Evolutionary conservation across 2,797 vertebrate genomes (phyloP), one percentile per base, ranked within the genome.

Genomic region (Muscicapa comitata): DNA sequence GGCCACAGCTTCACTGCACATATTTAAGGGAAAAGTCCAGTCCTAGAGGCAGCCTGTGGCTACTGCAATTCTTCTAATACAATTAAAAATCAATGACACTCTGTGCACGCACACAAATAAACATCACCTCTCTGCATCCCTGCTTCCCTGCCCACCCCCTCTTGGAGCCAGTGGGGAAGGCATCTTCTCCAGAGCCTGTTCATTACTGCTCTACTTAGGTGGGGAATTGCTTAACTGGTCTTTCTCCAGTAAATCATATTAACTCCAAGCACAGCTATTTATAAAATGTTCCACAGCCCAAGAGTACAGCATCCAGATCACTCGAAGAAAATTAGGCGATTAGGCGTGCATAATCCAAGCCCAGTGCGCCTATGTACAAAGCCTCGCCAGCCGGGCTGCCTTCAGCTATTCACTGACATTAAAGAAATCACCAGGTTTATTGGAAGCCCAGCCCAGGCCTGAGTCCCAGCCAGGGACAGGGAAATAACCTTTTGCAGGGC

Each of bases 201-300:
- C 96, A 93, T 97, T 95, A 93, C 93, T 63, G 77, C 86, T 93
- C 94, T 92, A 88, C 95, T 96, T 87, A 95, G 91, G 89, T 90
- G 95, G 96, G 93, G 96, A 94, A 95, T 96, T 91, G 95, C 93
- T 94, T 95, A 95, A 89, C 95, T 77, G 86, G 83, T 89, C 93
- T 95, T 96, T 94, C 96, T 95, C 86, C 94, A 87, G 95, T 95
- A 95, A 97, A 97, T 93, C 96, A 94, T 90, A 95, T 93, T 90
- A 94, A 95, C 94, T 94, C 95, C 95, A 82, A 92, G 95, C 96
- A 87, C 95, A 87, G 94, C 94, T 96, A 93, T 95, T 97, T 95
- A 94, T 96, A 92, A 95, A 92, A 92, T 93, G 94, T 93, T 93
- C 92, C 90, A 63, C 94, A 94, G 90, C 96, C 93, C 95, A 76